These are phyloP conservation scores for Craniophora ligustri DNA, from an alignment of 2,888 invertebrate species.

Conservation along the genomic window DNA sequence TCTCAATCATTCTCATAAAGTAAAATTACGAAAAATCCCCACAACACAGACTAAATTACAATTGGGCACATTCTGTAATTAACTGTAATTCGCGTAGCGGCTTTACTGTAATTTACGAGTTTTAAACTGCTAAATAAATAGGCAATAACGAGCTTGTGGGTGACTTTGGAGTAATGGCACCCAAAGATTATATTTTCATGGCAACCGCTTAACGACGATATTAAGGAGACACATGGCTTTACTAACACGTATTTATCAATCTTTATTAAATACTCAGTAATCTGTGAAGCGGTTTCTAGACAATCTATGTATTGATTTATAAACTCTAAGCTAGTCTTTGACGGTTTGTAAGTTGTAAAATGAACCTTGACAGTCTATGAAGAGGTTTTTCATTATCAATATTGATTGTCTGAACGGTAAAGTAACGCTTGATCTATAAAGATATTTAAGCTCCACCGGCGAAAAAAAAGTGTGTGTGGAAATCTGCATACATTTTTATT, in stretches of 20 bases:
- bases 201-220: constrained; percentile 39
- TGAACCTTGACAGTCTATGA: too few species aligned
- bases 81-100: constrained; percentile 55
- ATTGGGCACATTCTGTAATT: constrained; percentile 55
- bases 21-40: constrained; percentile 28
- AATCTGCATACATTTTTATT: too few species aligned
- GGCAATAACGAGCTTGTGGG: constrained; percentile 51
- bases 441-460: too few species aligned
- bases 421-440: too few species aligned
- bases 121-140: constrained; percentile 63
- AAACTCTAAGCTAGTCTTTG: too few species aligned
- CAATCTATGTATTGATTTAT: too few species aligned
- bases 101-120: constrained; percentile 59
- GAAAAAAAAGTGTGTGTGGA: too few species aligned
- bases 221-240: constrained; percentile 30
- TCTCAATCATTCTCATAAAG: constrained; percentile 29
- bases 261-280: constrained; percentile 31
- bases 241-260: constrained; percentile 38
- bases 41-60: constrained; percentile 42
- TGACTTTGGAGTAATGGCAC: constrained; percentile 44
- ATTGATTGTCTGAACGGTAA: too few species aligned
- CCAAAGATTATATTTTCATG: constrained; percentile 50
- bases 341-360: too few species aligned
- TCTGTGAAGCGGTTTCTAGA: too few species aligned
- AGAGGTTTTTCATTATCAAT: too few species aligned